Percentiles rank a stretch among this genome's conserved stretches.
These are phyloP conservation scores for Epizoanthus ramosus DNA, from an alignment of 92 coral and sea anemone genomes.

Conservation along the genomic window DNA sequence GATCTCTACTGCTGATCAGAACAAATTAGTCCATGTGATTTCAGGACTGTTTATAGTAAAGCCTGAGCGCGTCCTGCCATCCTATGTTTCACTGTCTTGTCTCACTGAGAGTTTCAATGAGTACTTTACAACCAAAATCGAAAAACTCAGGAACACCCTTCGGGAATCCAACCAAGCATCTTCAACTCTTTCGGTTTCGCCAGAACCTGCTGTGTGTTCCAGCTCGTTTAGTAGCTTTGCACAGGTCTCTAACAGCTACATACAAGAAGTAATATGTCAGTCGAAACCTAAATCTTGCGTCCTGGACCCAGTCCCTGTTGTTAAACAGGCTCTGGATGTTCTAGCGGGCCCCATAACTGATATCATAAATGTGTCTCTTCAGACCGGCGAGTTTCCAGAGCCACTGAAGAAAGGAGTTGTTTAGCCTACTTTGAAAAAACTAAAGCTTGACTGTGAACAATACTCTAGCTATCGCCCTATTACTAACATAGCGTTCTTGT, in stretches of 20 bases:
- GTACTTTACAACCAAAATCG: slow-evolving; percentile 39
- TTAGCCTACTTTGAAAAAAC: slow-evolving; percentile 34
- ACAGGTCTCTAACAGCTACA: slow-evolving; percentile 14
- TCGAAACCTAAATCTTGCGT: slow-evolving; percentile 47
- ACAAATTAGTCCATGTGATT: slow-evolving; percentile 33
- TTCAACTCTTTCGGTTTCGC: slow-evolving; percentile 14
- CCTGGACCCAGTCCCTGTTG: slow-evolving; percentile 46
- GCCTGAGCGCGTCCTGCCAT: slow-evolving; percentile 30
- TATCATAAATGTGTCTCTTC: slow-evolving; percentile 37
- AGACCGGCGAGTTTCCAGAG: slow-evolving; percentile 38
- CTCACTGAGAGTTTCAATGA: slow-evolving; percentile 35
- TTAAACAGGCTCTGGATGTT: slow-evolving; percentile 27
- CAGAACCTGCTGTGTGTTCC: background rate
- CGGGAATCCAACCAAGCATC: slow-evolving; percentile 13
- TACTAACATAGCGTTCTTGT: slow-evolving; percentile 30
- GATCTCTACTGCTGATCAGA: slow-evolving; percentile 28
- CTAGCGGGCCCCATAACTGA: slow-evolving; percentile 40
- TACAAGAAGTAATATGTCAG: slow-evolving; percentile 10
- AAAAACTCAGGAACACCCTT: slow-evolving; percentile 30
- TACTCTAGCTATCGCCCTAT: slow-evolving; percentile 26
- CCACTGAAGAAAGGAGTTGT: slow-evolving; percentile 39
- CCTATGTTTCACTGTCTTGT: slow-evolving; percentile 22
- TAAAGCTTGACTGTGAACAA: slow-evolving; percentile 8
- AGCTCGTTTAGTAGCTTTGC: slow-evolving; percentile 24
- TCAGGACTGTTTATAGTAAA: slow-evolving; percentile 42